These are phyloP conservation scores for Falco concolor DNA, from an alignment of 2,797 vertebrate species.

Conservation along the genomic window DNA sequence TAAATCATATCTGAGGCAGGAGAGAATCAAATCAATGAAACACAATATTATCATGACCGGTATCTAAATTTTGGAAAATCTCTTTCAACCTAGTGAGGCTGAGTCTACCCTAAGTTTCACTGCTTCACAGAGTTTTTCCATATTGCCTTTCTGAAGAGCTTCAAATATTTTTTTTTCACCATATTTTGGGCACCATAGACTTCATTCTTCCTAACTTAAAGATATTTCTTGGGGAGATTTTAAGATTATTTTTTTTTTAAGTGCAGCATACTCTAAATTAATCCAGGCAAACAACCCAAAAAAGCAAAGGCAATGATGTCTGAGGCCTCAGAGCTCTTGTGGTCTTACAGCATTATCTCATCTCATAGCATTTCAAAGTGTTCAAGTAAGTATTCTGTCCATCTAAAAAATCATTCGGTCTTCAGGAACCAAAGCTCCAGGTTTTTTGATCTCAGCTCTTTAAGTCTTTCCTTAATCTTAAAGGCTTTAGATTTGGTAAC, in stretches of 20 bases:
- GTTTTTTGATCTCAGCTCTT: conserved; percentile 7
- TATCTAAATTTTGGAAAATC: not conserved
- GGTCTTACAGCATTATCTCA: not conserved
- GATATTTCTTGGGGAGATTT: not conserved
- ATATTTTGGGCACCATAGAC: not conserved
- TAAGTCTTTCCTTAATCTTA: conserved; percentile 13
- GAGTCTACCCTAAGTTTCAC: not conserved
- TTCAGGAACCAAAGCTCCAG: not conserved
- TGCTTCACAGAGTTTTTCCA: not conserved
- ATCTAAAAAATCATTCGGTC: not conserved
- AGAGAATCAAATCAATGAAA: not conserved
- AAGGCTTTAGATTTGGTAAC: conserved; percentile 4
- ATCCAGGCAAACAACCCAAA: not conserved
- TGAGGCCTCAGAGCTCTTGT: not conserved
- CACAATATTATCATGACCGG: not conserved
- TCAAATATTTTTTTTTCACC: not conserved
- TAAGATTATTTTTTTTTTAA: not conserved
- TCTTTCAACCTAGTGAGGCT: not conserved
- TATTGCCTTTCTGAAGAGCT: not conserved
- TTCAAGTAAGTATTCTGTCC: not conserved
- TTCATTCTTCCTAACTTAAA: not conserved
- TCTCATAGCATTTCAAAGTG: not conserved
- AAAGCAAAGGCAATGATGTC: not conserved
- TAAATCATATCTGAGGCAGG: not conserved
- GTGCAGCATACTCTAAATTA: not conserved